phyloP scores from a whole-genome alignment of 2,888 invertebrate genomes.

The Ophion ventricosus region DNA sequence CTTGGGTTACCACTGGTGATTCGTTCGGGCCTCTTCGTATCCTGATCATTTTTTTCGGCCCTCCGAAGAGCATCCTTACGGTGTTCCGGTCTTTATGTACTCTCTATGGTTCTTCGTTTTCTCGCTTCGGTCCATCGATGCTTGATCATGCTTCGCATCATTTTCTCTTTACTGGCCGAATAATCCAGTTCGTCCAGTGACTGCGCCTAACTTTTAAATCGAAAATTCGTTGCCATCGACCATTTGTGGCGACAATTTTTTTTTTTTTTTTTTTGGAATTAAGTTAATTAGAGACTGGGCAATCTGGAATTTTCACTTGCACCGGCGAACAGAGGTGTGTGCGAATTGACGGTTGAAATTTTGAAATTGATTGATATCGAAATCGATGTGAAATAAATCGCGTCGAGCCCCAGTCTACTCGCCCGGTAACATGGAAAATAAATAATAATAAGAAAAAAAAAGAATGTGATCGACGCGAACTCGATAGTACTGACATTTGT shows the following conservation, averaged over 20 bases:
- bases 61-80: constrained; percentile 23
- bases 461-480: background rate
- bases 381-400: too few species aligned
- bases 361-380: too few species aligned
- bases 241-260: too few species aligned
- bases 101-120: constrained; percentile 33
- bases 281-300: too few species aligned
- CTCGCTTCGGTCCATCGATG: constrained; percentile 28
- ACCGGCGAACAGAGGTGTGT: too few species aligned
- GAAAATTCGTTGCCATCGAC: background rate
- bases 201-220: background rate
- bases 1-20: constrained; percentile 27
- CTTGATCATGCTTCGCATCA: background rate
- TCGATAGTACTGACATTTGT: constrained; percentile 15
- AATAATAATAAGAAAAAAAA: background rate
- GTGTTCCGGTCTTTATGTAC: constrained; percentile 37
- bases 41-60: constrained; percentile 35
- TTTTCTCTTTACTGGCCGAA: background rate
- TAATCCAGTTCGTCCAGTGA: background rate
- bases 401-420: too few species aligned
- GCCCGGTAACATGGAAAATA: background rate
- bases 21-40: constrained; percentile 26
- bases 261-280: too few species aligned
- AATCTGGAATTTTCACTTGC: too few species aligned
- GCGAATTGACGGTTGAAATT: too few species aligned